These are phyloP conservation scores for Sprattus sprattus DNA, from an alignment of 2,113 vertebrate genomes.

Conservation along the genomic window DNA sequence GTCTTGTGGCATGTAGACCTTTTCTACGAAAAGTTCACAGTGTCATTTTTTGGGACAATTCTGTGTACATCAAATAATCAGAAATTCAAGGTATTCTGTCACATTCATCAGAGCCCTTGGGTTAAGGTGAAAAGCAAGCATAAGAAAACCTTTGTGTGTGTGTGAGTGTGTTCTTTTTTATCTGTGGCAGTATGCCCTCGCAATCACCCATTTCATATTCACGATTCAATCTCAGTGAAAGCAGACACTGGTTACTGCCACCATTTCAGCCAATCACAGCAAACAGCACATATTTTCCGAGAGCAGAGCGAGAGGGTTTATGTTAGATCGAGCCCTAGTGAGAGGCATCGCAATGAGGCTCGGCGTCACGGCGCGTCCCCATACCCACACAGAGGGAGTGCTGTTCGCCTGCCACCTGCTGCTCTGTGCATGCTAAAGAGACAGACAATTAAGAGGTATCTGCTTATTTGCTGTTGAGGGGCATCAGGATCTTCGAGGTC, in stretches of 20 bases:
- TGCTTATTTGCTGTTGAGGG: constrained; percentile 36
- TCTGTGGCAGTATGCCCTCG: background rate
- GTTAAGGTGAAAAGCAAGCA: background rate
- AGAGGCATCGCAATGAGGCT: background rate
- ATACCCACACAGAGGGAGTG: background rate
- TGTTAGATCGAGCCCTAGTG: background rate
- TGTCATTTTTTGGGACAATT: background rate
- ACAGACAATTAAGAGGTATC: constrained; percentile 44
- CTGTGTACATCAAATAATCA: background rate
- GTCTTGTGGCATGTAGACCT: background rate
- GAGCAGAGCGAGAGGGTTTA: background rate
- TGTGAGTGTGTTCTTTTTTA: background rate
- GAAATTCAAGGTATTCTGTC: background rate
- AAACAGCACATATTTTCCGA: background rate
- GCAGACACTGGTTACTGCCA: background rate
- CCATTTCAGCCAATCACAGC: background rate
- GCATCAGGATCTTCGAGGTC: constrained; percentile 35
- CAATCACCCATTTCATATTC: background rate
- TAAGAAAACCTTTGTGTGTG: background rate
- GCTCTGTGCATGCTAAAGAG: constrained; percentile 32
- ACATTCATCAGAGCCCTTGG: background rate
- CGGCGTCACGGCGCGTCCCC: background rate
- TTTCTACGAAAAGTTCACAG: background rate
- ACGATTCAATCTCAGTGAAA: background rate
- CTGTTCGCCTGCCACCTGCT: background rate